Evolutionary conservation across 1,140 invertebrate species (phyloP).

Genomic region (Drosophila nasuta): DNA sequence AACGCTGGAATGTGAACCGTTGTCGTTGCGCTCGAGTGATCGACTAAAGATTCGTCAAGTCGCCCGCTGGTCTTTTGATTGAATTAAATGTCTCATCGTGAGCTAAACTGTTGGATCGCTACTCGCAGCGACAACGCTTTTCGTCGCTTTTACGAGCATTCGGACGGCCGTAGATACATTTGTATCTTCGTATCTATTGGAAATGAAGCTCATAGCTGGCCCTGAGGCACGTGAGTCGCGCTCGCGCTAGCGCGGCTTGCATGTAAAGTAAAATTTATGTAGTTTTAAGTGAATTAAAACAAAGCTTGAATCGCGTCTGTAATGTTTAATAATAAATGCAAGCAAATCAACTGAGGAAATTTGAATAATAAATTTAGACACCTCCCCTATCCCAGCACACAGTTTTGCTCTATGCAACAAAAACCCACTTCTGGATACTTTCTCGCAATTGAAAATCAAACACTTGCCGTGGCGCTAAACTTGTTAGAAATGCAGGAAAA

Average conservation of each 20-base stretch:
- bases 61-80: constrained; percentile 63
- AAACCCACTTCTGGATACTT: neutral
- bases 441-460: constrained; percentile 44
- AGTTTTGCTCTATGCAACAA: neutral
- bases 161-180: constrained; percentile 50
- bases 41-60: constrained; percentile 66
- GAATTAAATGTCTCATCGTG: constrained; percentile 62
- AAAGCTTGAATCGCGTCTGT: constrained; percentile 52
- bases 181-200: constrained; percentile 62
- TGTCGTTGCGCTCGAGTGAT: constrained; percentile 59
- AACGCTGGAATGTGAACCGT: constrained; percentile 55
- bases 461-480: constrained; percentile 53
- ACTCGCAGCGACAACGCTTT: constrained; percentile 31
- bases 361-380: constrained; percentile 75
- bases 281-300: constrained; percentile 82
- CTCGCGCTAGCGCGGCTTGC: constrained; percentile 37
- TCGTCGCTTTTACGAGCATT: constrained; percentile 29
- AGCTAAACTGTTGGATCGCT: constrained; percentile 43
- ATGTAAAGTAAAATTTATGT: constrained; percentile 81
- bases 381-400: neutral
- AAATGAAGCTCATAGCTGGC: constrained; percentile 43
- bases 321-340: constrained; percentile 66
- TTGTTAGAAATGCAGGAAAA: constrained; percentile 63
- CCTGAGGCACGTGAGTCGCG: constrained; percentile 63
- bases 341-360: constrained; percentile 64